Evolutionary conservation across 2,113 vertebrate genomes (phyloP).

Genomic region (Salvelinus namaycush): DNA sequence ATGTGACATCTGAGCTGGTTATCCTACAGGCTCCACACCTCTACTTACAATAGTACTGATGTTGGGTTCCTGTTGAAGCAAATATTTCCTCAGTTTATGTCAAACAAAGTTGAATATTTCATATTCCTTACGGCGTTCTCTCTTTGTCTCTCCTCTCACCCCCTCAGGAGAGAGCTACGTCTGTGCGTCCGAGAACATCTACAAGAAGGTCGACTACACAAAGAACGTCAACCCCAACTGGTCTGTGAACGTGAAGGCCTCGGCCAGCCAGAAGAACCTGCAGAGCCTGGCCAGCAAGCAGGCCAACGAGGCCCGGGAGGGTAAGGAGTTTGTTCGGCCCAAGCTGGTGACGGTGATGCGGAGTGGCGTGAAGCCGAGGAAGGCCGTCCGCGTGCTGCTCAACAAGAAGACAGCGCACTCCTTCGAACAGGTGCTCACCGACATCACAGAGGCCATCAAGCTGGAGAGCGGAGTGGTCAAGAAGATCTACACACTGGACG

Average conservation of each 20-base stretch:
- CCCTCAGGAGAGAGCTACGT: conserved; percentile 93
- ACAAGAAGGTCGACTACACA: conserved; percentile 97
- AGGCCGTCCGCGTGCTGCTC: conserved; percentile 92
- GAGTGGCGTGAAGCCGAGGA: conserved; percentile 95
- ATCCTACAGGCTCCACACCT: conserved; percentile 2
- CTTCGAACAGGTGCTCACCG: conserved; percentile 95
- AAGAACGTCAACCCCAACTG: conserved; percentile 99
- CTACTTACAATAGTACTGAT: background rate
- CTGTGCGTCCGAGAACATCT: conserved; percentile 97
- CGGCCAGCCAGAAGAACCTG: conserved; percentile 90
- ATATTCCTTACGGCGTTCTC: background rate
- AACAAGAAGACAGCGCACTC: conserved; percentile 98
- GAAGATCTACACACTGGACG: conserved; percentile 94
- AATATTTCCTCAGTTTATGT: conserved; percentile 18
- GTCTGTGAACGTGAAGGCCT: conserved; percentile 98
- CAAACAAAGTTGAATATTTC: conserved; percentile 19
- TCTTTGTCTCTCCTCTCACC: conserved; percentile 20
- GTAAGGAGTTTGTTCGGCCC: conserved; percentile 94
- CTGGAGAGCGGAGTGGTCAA: conserved; percentile 95
- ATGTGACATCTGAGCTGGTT: conserved; percentile 9
- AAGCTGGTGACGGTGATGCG: conserved; percentile 98
- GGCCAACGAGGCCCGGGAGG: conserved; percentile 80
- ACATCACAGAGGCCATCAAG: conserved; percentile 98
- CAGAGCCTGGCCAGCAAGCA: conserved; percentile 87
- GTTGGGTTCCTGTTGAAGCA: background rate